Base-by-base conservation (phyloP, 53 echinoderm and acorn worm genomes). In the Glandiceps talaboti region DNA sequence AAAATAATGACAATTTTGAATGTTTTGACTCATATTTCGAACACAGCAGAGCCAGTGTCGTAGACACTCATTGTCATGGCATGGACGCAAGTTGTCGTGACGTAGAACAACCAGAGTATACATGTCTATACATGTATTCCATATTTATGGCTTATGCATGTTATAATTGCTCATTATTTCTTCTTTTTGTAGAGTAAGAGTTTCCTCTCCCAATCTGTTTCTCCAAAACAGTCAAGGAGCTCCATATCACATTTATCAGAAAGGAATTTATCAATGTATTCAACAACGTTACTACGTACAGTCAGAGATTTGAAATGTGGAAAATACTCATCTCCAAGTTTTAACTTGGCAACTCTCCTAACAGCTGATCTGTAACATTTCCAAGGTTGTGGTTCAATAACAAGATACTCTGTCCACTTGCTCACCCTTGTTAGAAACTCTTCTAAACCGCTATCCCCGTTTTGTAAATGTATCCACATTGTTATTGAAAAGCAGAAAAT, bases 401-500 rank as follows among this genome's bases (percentile, higher is more conserved):
- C 78, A 1, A 89, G 72, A 73, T 79, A 89, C 27, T 76, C 73
- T 28, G 85, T 82, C 31, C 79, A 33, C 28, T 32, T 30, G 25
- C 85, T 79, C 26, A 85, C 81, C 25, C 81, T 73, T 29, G 73
- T 29, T 0, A 89, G 83, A 31, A 89, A 89, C 28, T 77, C 33
- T 29, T 32, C 76, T 79, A 89, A 45, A 1, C 89, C 89, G 0
- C 30, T 27, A 28, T 89, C 89, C 1, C 89, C 89, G 29, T 89
- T 82, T n/a, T 85, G 82, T 1, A 89, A 31, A 76, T 89, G 89
- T 20, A 89, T 85, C 89, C 89, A 89, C 89, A 89, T 89, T n/a
- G 89, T 89, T 0, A 89, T 80, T 14, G 89, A 89, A 85, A 89
- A 89, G 32, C 89, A 89, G 80, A 78, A 82, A 25, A 85, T 82